phyloP scores from a whole-genome alignment of 2,113 vertebrate species.

The Bambusicola thoracicus region DNA sequence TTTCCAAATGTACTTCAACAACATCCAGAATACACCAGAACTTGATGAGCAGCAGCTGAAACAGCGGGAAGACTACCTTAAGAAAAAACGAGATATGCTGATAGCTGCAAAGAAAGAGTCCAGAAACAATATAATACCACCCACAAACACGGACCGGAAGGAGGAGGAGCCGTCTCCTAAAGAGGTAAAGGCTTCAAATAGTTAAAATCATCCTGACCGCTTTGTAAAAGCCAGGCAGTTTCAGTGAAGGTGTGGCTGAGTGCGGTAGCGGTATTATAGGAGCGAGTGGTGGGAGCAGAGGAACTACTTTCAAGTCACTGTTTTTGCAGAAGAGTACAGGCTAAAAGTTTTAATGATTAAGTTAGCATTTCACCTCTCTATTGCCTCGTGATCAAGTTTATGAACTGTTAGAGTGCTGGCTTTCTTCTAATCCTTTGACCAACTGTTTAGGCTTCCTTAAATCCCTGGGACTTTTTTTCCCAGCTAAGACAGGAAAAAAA shows the following conservation, averaged over 20 bases:
- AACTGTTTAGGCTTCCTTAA: neutral
- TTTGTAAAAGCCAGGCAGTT: rapidly evolving
- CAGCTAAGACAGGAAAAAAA: neutral
- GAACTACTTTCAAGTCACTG: neutral
- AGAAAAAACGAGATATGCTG: slow-evolving; percentile 90
- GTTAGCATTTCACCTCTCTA: neutral
- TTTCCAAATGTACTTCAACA: neutral
- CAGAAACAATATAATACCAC: slow-evolving; percentile 56
- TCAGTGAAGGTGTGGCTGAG: neutral
- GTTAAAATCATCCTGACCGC: neutral
- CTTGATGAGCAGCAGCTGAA: slow-evolving; percentile 87
- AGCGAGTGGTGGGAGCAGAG: no score
- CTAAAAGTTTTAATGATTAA: neutral
- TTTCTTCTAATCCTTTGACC: neutral
- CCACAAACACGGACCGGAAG: slow-evolving; percentile 51
- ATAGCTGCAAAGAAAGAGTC: slow-evolving; percentile 89
- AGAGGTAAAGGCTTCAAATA: slow-evolving; percentile 65
- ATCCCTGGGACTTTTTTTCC: neutral
- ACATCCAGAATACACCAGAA: slow-evolving; percentile 82
- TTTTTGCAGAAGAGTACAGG: neutral
- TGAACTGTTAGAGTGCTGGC: neutral
- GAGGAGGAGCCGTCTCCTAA: slow-evolving; percentile 55
- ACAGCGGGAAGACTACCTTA: slow-evolving; percentile 91
- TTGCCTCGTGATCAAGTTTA: neutral
- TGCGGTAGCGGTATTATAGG: neutral